A percentile compares a stretch with the other conserved stretches of the same genome.
Evolutionary conservation across 2,797 vertebrate genomes (phyloP).

Genomic region (Alectoris magna): DNA sequence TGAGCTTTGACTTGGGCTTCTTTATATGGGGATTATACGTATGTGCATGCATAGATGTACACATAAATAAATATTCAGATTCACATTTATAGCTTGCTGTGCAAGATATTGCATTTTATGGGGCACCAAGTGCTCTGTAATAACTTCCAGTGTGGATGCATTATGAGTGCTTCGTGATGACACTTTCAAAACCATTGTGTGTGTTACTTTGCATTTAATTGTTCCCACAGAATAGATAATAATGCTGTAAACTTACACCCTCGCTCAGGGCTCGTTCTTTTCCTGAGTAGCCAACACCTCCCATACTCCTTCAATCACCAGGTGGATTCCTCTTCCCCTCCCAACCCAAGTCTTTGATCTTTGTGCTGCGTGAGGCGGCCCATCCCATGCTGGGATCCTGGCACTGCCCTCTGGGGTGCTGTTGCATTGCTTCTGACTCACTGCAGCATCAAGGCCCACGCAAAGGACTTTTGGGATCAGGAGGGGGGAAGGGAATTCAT

Average conservation of each 20-base stretch:
- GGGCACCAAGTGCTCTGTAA: not conserved
- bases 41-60: too few species aligned
- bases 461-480: not conserved
- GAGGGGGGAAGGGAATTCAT: not conserved
- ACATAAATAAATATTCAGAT: not conserved
- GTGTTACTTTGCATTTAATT: not conserved
- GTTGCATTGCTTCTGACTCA: constrained; percentile 50
- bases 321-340: constrained; percentile 38
- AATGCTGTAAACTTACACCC: not conserved
- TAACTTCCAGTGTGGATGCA: not conserved
- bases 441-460: not conserved
- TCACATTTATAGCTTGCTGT: not conserved
- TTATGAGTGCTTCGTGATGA: not conserved
- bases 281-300: constrained; percentile 31
- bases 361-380: constrained; percentile 42
- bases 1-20: not conserved
- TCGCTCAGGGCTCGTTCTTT: not conserved
- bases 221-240: constrained; percentile 46
- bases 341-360: constrained; percentile 69
- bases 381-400: constrained; percentile 25
- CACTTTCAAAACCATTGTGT: not conserved
- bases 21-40: not conserved
- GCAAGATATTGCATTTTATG: not conserved
- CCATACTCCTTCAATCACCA: not conserved
- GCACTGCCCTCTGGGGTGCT: constrained; percentile 42